Base-by-base conservation (phyloP, 1,140 invertebrate genomes). In the Drosophila tropicalis region DNA sequence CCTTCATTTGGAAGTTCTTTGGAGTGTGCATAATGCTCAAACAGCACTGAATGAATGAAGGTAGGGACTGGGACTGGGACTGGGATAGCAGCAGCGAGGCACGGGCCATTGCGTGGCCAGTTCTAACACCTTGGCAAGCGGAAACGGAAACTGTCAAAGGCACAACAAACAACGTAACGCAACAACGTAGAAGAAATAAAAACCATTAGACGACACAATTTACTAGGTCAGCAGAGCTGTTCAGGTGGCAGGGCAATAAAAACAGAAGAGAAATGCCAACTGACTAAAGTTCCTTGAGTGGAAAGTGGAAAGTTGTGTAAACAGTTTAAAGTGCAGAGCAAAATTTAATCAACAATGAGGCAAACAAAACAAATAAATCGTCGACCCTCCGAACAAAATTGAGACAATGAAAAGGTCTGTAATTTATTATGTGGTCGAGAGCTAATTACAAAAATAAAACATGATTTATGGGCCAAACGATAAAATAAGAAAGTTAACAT, bases 401-500 rank as follows among this genome's bases (percentile, higher is more conserved):
- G 76, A 87, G 80, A 83, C 84, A 89, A 89, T 86, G 84, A 86
- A 86, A 83, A 89, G 84, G 44, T 76, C 76, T 57, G 67, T 86
- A 83, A 89, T 84, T 89, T 86, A 86, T 89, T 78, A 69, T 76
- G 83, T 77, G 84, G 84, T 70, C 71, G 64, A 69, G 83, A 67
- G 80, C 80, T 86, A 86, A 86, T 86, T 86, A 77, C 80, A 74
- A 89, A 86, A 86, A 89, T 89, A 83, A 86, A 86, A 89, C 80
- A 86, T 86, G 83, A 86, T 86, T 86, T 86, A 86, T 89, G 75
- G 76, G 51, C 68, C 12, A 19, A 10, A 51, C 79, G 72, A 79
- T 81, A 79, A 81, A 79, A 62, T 70, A 72, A 72, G 72, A 67
- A 78, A 69, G 60, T 76, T 67, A 71, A 71, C 67, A 40, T 76